Evolutionary conservation across 2,113 vertebrate genomes (phyloP).

Genomic region (Echinops telfairi): DNA sequence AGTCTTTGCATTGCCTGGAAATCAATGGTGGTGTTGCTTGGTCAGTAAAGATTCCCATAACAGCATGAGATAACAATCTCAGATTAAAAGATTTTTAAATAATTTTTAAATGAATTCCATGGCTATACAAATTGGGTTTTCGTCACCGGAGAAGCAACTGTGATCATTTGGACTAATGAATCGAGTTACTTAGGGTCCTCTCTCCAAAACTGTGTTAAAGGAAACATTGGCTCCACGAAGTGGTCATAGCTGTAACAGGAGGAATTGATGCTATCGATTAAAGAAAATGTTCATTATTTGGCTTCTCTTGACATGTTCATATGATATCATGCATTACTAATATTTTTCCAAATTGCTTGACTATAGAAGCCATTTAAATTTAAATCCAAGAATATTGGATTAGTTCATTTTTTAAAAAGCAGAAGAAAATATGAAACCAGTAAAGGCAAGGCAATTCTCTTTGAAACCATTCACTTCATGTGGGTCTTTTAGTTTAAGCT

Average conservation of each 20-base stretch:
- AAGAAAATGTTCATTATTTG: neutral
- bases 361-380: neutral
- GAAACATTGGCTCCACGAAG: neutral
- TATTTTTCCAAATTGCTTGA: slow-evolving; percentile 24
- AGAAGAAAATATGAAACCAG: neutral
- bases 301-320: neutral
- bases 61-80: neutral
- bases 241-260: neutral
- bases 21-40: neutral
- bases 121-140: slow-evolving; percentile 16
- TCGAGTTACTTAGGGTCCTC: slow-evolving; percentile 39
- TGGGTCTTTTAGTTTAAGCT: neutral
- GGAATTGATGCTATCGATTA: neutral
- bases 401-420: neutral
- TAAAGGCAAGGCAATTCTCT: slow-evolving; percentile 4
- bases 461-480: neutral
- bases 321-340: neutral
- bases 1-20: neutral
- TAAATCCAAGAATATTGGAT: slow-evolving; percentile 12
- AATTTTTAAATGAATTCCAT: neutral
- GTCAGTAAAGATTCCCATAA: slow-evolving; percentile 10
- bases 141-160: neutral
- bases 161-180: neutral
- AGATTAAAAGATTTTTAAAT: slow-evolving; percentile 21
- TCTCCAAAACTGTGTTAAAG: slow-evolving; percentile 25